These are phyloP conservation scores for Drosophila bocqueti DNA, from an alignment of 1,140 invertebrate species.

Conservation along the genomic window DNA sequence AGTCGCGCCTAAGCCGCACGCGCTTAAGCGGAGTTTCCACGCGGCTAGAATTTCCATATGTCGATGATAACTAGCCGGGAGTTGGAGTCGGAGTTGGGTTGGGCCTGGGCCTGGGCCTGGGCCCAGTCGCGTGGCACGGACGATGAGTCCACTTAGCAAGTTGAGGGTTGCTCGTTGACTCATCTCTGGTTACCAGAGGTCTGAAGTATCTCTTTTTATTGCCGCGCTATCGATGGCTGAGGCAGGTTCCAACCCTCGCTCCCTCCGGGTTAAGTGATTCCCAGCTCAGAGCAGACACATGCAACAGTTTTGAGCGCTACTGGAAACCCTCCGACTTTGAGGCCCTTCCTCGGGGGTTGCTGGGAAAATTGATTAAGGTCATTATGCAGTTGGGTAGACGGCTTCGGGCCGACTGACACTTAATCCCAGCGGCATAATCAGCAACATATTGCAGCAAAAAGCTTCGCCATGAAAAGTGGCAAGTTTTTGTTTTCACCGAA, in stretches of 20 bases:
- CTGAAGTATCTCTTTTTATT: conserved; percentile 60
- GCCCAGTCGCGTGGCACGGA: conserved; percentile 32
- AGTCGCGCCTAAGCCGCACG: conserved; percentile 67
- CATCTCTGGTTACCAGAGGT: conserved; percentile 67
- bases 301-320: conserved; percentile 66
- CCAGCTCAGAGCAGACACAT: conserved; percentile 28
- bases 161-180: conserved; percentile 37
- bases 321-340: conserved; percentile 15
- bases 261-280: conserved; percentile 36
- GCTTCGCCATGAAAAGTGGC: conserved; percentile 61
- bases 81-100: conserved; percentile 7
- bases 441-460: conserved; percentile 83
- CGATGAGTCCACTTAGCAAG: conserved; percentile 54
- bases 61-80: conserved; percentile 36
- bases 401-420: conserved; percentile 63
- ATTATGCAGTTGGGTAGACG: conserved; percentile 73
- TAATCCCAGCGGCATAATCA: conserved; percentile 83
- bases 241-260: conserved; percentile 9
- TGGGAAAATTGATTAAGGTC: conserved; percentile 80
- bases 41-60: conserved; percentile 57
- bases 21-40: conserved; percentile 42
- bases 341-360: conserved; percentile 45
- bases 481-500: conserved; percentile 65
- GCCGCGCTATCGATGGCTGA: conserved; percentile 61
- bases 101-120: conserved; percentile 3